phyloP scores from a whole-genome alignment of 2,888 invertebrate genomes.

The Aphrophora alni region DNA sequence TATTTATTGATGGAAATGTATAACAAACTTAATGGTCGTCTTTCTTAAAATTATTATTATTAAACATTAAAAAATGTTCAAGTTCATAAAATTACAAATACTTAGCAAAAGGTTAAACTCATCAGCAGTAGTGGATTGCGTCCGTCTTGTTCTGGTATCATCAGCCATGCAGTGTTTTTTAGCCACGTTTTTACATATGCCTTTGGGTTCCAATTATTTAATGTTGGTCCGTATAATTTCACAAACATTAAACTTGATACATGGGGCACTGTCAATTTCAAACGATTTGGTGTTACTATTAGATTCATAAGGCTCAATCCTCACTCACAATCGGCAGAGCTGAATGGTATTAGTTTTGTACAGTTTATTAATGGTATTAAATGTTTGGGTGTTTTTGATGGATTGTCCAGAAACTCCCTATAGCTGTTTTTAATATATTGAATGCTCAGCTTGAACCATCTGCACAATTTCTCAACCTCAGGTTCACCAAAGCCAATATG shows the following conservation, averaged over 20 bases:
- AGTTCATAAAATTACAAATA: too few species aligned
- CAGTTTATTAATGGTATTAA: not conserved
- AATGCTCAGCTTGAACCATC: not conserved
- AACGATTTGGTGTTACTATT: not conserved
- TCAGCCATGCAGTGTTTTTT: not conserved
- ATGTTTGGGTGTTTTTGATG: not conserved
- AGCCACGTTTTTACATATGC: not conserved
- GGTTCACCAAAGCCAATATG: not conserved
- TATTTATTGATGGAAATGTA: too few species aligned
- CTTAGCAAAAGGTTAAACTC: too few species aligned
- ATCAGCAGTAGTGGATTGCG: too few species aligned
- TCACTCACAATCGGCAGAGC: not conserved
- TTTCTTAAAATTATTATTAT: too few species aligned
- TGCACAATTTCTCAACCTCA: not conserved
- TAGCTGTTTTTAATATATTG: not conserved
- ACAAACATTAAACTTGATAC: not conserved
- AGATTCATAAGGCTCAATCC: not conserved
- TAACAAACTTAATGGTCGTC: too few species aligned
- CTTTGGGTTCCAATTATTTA: not conserved
- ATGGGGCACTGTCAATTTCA: not conserved
- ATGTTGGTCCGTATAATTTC: not conserved
- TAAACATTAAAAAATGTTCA: too few species aligned
- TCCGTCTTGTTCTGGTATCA: not conserved
- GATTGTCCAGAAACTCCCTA: too few species aligned
- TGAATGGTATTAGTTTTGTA: not conserved